A percentile compares a stretch with the other conserved stretches of the same genome.
These are phyloP conservation scores for Drosophila leontia DNA, from an alignment of 1,140 invertebrate genomes.

Conservation along the genomic window DNA sequence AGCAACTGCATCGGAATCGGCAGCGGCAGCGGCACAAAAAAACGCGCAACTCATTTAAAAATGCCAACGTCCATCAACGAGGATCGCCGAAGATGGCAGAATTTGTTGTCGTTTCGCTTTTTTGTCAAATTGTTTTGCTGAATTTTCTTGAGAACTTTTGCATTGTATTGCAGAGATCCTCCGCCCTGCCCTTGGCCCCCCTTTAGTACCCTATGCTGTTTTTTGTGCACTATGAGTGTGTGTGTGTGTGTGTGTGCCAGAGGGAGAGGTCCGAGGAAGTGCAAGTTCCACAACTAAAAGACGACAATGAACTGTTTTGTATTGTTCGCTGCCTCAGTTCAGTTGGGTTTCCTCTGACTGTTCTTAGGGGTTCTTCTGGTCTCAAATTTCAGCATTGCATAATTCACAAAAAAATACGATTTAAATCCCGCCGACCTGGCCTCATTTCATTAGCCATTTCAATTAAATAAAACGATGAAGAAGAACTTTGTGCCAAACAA, in stretches of 20 bases:
- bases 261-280: conserved; percentile 79
- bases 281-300: conserved; percentile 66
- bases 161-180: conserved; percentile 76
- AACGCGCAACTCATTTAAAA: conserved; percentile 83
- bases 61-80: conserved; percentile 83
- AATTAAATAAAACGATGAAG: conserved; percentile 37
- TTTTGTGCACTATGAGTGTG: conserved; percentile 5
- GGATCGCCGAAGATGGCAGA: conserved; percentile 83
- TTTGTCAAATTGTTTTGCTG: conserved; percentile 83
- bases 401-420: conserved; percentile 23
- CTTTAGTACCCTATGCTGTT: conserved; percentile 20
- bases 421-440: conserved; percentile 17
- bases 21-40: conserved; percentile 61
- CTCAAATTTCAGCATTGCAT: conserved; percentile 45
- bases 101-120: conserved; percentile 83
- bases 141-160: conserved; percentile 83
- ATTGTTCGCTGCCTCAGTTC: conserved; percentile 42
- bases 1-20: conserved; percentile 23
- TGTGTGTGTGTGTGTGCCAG: conserved; percentile 36
- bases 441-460: conserved; percentile 50
- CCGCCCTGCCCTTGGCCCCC: conserved; percentile 24
- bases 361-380: not conserved
- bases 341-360: conserved; percentile 12
- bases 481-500: conserved; percentile 34
- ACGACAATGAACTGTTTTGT: conserved; percentile 80